Evolutionary conservation across 2,113 vertebrate genomes (phyloP).

Genomic region (Larimichthys polyactis): DNA sequence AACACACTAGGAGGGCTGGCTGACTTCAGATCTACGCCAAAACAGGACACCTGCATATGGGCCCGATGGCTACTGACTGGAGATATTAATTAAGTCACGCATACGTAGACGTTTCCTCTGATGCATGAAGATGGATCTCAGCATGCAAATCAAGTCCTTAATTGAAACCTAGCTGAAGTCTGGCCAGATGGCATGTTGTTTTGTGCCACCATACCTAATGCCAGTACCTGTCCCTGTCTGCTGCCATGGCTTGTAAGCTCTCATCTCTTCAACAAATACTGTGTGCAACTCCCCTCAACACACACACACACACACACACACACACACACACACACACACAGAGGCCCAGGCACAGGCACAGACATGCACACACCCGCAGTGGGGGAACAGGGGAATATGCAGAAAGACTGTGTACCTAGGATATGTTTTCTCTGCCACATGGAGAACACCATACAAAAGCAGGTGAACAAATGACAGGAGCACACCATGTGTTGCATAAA

Average conservation of each 20-base stretch:
- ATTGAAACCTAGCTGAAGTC: slow-evolving; percentile 75
- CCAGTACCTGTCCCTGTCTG: slow-evolving; percentile 66
- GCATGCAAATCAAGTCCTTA: slow-evolving; percentile 76
- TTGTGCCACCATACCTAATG: slow-evolving; percentile 59
- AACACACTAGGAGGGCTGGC: slow-evolving; percentile 20
- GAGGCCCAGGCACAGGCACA: background rate
- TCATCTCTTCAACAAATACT: slow-evolving; percentile 47
- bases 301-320: slow-evolving; percentile 32
- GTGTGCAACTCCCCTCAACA: background rate
- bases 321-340: slow-evolving; percentile 27
- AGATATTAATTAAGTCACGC: slow-evolving; percentile 74
- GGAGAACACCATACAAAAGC: background rate
- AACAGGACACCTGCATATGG: slow-evolving; percentile 58
- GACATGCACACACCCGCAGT: background rate
- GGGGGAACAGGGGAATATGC: background rate
- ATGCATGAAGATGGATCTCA: slow-evolving; percentile 70
- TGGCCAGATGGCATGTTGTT: slow-evolving; percentile 77
- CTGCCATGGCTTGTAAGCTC: slow-evolving; percentile 43
- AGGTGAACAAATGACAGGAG: slow-evolving; percentile 14
- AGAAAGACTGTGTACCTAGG: slow-evolving; percentile 6
- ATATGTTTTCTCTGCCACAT: slow-evolving; percentile 3
- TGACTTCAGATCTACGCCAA: slow-evolving; percentile 43
- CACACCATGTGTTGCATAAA: slow-evolving; percentile 6
- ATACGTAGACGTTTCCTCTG: slow-evolving; percentile 60
- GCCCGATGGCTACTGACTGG: slow-evolving; percentile 53